Percentiles rank a stretch among this genome's conserved stretches.
Evolutionary conservation across 2,888 invertebrate species (phyloP).

Genomic region (Trichacis sp.): DNA sequence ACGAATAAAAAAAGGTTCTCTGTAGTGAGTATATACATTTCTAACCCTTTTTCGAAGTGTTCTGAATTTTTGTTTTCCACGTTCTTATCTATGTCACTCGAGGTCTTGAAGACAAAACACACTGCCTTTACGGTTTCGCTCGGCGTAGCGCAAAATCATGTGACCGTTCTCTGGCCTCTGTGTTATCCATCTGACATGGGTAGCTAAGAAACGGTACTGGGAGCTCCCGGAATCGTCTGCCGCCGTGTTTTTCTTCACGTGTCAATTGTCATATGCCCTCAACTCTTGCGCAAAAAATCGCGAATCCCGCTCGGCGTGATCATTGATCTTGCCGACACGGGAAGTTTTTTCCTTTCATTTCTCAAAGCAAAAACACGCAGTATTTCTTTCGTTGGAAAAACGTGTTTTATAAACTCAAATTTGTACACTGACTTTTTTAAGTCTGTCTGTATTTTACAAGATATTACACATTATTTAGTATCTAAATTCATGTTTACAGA

Average conservation of each 20-base stretch:
- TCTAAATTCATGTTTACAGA: too few species aligned
- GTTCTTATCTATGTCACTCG: conserved; percentile 26
- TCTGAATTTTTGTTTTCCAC: background rate
- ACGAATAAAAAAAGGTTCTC: too few species aligned
- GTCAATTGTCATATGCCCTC: conserved; percentile 25
- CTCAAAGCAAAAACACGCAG: too few species aligned
- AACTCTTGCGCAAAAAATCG: background rate
- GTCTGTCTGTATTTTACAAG: too few species aligned
- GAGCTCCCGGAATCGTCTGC: conserved; percentile 32
- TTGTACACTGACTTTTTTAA: too few species aligned
- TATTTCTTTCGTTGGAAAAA: too few species aligned
- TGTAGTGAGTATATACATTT: background rate
- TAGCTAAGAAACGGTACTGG: conserved; percentile 43
- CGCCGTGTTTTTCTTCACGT: conserved; percentile 27
- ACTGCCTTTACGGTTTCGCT: conserved; percentile 52
- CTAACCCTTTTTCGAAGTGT: background rate
- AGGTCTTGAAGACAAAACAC: conserved; percentile 37
- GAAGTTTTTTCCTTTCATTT: too few species aligned
- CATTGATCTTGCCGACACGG: too few species aligned
- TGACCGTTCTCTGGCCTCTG: conserved; percentile 50
- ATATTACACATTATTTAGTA: too few species aligned
- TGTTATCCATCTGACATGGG: conserved; percentile 49
- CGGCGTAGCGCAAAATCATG: conserved; percentile 58
- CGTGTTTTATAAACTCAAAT: too few species aligned
- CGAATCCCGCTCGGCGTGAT: too few species aligned